Base-by-base conservation (phyloP, 2,888 invertebrate species). In the Spicauda simplicius region DNA sequence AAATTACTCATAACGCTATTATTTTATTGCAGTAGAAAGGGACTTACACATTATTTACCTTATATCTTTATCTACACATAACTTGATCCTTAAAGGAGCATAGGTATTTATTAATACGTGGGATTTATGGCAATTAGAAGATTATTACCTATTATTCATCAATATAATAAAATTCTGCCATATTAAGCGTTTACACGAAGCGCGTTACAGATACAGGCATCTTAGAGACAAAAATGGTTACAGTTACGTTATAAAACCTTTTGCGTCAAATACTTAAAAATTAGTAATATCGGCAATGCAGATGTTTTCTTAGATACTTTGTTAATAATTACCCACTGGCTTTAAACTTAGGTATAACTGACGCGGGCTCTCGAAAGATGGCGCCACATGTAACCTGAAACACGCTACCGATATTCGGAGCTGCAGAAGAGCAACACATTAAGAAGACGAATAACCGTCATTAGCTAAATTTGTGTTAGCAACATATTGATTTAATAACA, bases 101-200 rank as follows among this genome's bases (percentile, higher is more conserved):
- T 7, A 60, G 18, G 33, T n/a, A 50, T 48, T 59, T 30, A 50
- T 48, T 33, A 7, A 50, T 33, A 60, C 60, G 52, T 60, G 60
- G 33, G 53, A 53, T 61, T 61, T 14, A 53, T 52, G 41, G 25
- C 41, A 61, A 61, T 61, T 61, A 53, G 37, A 61, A 16, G n/a
- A 53, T 61, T 61, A 53, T 53, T 53, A 30, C 58, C 45, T 45
- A 45, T n/a, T 45, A 53, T 20, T 45, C 53, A 61, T 61, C 61
- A 61, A 41, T 61, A 61, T 53, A 61, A 53, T 61, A 61, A 53
- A 53, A 53, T 53, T 61, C 18, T 14, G 53, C 61, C 61, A 20
- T 61, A 52, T 61, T 6, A 18, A 61, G 61, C 5, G 7, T 19
- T n/a, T 37, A 61, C 14, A 53, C 10, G 41, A 53, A 16, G 16